These are phyloP conservation scores for Thymelicus lineola DNA, from an alignment of 2,888 invertebrate species.

Conservation along the genomic window DNA sequence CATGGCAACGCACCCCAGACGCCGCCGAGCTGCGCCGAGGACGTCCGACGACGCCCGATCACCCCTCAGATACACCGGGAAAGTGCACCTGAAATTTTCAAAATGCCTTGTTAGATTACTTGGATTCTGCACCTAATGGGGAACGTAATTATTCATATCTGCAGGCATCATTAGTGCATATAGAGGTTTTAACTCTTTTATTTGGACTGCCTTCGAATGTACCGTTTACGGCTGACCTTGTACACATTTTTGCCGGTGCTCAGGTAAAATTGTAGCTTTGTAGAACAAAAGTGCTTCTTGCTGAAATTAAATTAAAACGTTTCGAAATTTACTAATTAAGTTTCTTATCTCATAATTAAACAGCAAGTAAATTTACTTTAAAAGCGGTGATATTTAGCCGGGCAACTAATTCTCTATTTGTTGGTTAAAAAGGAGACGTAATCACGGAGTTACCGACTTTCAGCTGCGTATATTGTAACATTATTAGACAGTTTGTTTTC, in stretches of 20 bases:
- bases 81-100: conserved; percentile 43
- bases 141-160: conserved; percentile 41
- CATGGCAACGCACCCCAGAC: conserved; percentile 78
- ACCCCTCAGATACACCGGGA: conserved; percentile 45
- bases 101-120: conserved; percentile 46
- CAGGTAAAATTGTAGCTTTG: neutral
- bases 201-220: neutral
- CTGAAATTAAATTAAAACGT: neutral
- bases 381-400: no score
- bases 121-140: conserved; percentile 41
- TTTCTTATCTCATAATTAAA: no score
- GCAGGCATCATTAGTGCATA: conserved; percentile 35
- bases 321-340: neutral
- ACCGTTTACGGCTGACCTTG: conserved; percentile 14
- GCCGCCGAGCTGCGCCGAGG: conserved; percentile 62
- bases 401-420: no score
- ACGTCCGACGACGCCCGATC: conserved; percentile 57
- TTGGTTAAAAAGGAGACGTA: no score
- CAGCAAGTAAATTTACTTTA: no score
- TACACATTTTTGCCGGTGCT: conserved; percentile 1
- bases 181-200: conserved; percentile 7
- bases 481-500: no score
- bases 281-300: neutral
- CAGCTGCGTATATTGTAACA: no score
- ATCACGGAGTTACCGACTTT: no score